Evolutionary conservation across 53 echinoderm and acorn worm species (phyloP), one percentile per base, ranked within the genome.

Genomic region (Actinopyga echinites): DNA sequence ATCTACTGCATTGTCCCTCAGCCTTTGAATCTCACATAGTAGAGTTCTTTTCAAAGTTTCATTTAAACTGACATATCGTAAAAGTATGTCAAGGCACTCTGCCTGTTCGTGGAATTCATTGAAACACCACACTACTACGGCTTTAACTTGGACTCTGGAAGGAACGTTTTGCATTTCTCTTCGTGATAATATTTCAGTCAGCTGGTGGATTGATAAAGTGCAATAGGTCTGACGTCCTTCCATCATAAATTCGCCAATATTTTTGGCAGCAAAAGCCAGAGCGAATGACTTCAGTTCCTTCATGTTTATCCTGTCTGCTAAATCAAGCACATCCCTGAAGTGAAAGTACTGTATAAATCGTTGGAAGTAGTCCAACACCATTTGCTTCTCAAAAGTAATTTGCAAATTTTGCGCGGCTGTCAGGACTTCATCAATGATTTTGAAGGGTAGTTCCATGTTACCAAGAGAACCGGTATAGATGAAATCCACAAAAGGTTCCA

Each of bases 151-250:
- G 32, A 54, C 56, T 23, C 54, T 32, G 6, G 77, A 32, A 17
- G 77, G 32, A 23, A 77, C 45, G n/a, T 49, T 30, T 49, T 55
- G 77, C 56, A 77, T 77, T 24, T 77, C 56, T 32, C 33, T 42
- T 55, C 31, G 53, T 28, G 56, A 53, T 23, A 80, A 61, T 59
- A 80, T 80, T 32, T 80, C 62, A 6, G 81, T 62, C 30, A 80
- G 26, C 35, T 80, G 61, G 8, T 80, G 23, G 6, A 80, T 37
- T 40, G 31, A 34, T 38, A 80, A 80, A 8, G 53, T 49, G 26
- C 77, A 77, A 54, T 54, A 77, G 5, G 53, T 31, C 56, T 31
- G 12, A 29, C 29, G 54, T 13, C 77, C 77, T 20, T 77, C 56
- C 11, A 56, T 12, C 56, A 77, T 77, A 56, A 77, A 80, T 61